Percentiles rank a stretch among this genome's conserved stretches.
phyloP scores from a whole-genome alignment of 2,888 invertebrate genomes.

The Synergus laeviventris region DNA sequence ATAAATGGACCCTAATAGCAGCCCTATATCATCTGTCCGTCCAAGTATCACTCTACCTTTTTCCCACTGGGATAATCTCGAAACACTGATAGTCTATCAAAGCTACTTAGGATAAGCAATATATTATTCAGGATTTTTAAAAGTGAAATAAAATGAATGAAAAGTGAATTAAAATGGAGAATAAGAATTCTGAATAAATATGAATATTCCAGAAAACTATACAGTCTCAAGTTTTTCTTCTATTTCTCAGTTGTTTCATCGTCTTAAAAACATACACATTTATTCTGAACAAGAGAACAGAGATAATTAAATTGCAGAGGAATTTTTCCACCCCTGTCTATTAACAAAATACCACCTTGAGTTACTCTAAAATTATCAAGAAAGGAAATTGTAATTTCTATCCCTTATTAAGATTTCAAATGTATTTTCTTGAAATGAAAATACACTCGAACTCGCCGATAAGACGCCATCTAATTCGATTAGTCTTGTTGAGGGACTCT shows the following conservation, averaged over 20 bases:
- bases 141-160: too few relatives aligned
- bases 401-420: neutral
- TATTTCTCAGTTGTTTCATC: neutral
- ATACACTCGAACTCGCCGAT: too few relatives aligned
- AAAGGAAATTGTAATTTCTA: neutral
- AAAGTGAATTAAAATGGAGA: neutral
- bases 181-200: neutral
- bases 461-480: too few relatives aligned
- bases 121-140: too few relatives aligned
- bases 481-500: too few relatives aligned
- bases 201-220: neutral
- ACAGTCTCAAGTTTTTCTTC: neutral
- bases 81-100: neutral
- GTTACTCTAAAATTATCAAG: neutral
- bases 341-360: neutral
- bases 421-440: neutral
- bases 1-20: neutral
- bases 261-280: neutral
- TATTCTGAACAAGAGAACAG: too few relatives aligned
- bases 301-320: neutral
- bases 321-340: neutral
- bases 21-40: neutral
- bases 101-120: neutral
- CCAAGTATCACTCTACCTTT: neutral
- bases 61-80: neutral